Base-by-base conservation (phyloP, 2,797 vertebrate genomes). In the Antrozous pallidus region DNA sequence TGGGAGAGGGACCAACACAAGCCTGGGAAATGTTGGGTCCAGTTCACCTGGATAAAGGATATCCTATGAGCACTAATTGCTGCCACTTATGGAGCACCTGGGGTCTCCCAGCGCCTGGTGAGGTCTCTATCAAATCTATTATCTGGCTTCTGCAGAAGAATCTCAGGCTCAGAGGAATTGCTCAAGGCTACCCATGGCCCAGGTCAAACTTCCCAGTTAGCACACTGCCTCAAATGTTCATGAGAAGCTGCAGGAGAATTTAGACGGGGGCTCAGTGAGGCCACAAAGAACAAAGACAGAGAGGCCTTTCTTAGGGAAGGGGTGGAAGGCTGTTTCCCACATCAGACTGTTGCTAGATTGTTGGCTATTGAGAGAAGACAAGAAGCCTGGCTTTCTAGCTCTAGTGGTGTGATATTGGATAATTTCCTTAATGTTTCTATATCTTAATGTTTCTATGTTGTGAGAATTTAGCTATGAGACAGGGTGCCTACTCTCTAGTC, bases 1-100 rank as follows among this genome's bases (percentile, higher is more conserved):
- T 22, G 20, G 12, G 91, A 94, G 14, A 89, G 94, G 77, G 96
- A 92, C 69, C 85, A 94, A 94, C 91, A 82, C 90, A 81, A 93
- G 85, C 80, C 69, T 33, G 45, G 89, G 94, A 91, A 94, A 75
- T 87, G 75, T 93, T 63, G 58, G 80, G 70, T 95, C 81, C 45
- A 67, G 88, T 58, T 93, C 81, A 80, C 47, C 36, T 0, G 0
- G 58, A 47, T 81, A 95, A 78, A 85, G 90, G 58, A 93, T 90
- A 78, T 88, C 90, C 93, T 83, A 70, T 61, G 6, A 49, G 81
- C 81, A 24, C 88, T 63, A 83, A 93, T 47, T 1, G 14, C 70
- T 33, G 58, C 58, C 40, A 24, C 82, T 90, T 82, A 82, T 31
- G 31, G 93, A 88, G 69, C 67, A 78, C 95, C 86, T 89, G 91